These are phyloP conservation scores for Megalopta genalis DNA, from an alignment of 1,140 invertebrate species.

Conservation along the genomic window DNA sequence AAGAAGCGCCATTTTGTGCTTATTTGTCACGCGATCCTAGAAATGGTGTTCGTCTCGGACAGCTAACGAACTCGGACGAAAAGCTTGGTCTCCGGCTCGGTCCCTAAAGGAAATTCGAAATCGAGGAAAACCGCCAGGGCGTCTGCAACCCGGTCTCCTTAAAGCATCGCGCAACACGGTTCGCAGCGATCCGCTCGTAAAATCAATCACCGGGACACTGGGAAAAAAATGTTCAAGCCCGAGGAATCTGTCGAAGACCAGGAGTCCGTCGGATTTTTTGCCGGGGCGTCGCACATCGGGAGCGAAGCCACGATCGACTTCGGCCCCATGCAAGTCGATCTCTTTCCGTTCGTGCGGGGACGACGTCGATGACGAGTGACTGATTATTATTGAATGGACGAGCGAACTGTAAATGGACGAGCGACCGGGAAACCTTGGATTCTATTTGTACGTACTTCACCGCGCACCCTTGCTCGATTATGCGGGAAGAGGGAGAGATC, in stretches of 20 bases:
- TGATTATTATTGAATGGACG: slow-evolving; percentile 1
- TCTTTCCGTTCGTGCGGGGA: no score
- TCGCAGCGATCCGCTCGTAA: not conserved
- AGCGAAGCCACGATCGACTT: no score
- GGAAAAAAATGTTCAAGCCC: slow-evolving; percentile 19
- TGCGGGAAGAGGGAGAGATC: not conserved
- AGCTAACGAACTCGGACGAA: no score
- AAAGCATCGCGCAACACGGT: not conserved
- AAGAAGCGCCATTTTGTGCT: no score
- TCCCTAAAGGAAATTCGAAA: no score
- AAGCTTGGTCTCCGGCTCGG: no score
- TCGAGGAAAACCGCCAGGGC: not conserved
- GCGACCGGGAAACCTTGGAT: not conserved
- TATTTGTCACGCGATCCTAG: no score
- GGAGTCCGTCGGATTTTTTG: not conserved
- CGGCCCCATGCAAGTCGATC: no score
- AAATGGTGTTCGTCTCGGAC: no score
- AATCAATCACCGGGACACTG: slow-evolving; percentile 17
- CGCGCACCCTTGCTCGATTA: not conserved
- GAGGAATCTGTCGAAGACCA: slow-evolving; percentile 6
- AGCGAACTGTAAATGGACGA: not conserved
- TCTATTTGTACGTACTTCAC: not conserved
- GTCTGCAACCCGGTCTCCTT: not conserved
- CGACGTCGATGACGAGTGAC: not conserved
- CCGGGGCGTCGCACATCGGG: not conserved